Conservation (phyloP, 2,113 vertebrate genomes). For the Motacilla alba region DNA sequence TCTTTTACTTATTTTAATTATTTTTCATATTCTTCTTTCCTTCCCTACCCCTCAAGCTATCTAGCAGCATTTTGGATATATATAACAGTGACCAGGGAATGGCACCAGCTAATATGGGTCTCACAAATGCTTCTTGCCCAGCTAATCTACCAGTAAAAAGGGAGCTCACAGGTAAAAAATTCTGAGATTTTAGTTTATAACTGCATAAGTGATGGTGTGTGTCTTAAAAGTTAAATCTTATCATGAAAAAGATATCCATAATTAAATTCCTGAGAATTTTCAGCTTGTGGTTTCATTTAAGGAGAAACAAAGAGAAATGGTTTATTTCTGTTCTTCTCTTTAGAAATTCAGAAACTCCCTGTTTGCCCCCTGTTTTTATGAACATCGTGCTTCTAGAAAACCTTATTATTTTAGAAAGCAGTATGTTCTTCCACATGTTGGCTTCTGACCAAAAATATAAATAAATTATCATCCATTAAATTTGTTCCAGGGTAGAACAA, state of each 20-base stretch:
- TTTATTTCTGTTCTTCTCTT: conserved; percentile 40
- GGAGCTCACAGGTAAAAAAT: conserved; percentile 87
- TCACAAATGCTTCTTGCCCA: conserved; percentile 85
- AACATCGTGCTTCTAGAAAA: conserved; percentile 71
- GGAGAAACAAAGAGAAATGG: not conserved
- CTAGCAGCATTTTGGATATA: conserved; percentile 89
- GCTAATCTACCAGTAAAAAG: conserved; percentile 87
- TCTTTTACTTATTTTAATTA: not conserved
- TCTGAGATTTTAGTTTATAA: not conserved
- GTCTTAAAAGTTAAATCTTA: not conserved
- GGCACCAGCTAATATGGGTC: conserved; percentile 82
- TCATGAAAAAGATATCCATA: not conserved
- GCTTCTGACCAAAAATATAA: conserved; percentile 67
- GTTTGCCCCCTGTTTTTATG: conserved; percentile 49
- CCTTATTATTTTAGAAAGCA: conserved; percentile 82
- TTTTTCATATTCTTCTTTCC: not conserved
- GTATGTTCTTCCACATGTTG: conserved; percentile 72
- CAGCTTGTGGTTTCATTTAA: not conserved
- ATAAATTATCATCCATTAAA: conserved; percentile 77
- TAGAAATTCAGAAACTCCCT: conserved; percentile 14
- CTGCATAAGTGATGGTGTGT: not conserved
- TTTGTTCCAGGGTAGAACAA: conserved; percentile 76
- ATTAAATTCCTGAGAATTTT: not conserved
- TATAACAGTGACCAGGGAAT: conserved; percentile 89
- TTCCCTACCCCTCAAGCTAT: conserved; percentile 74